phyloP scores from a whole-genome alignment of 1,140 invertebrate species.

The Neuroterus valhalla region DNA sequence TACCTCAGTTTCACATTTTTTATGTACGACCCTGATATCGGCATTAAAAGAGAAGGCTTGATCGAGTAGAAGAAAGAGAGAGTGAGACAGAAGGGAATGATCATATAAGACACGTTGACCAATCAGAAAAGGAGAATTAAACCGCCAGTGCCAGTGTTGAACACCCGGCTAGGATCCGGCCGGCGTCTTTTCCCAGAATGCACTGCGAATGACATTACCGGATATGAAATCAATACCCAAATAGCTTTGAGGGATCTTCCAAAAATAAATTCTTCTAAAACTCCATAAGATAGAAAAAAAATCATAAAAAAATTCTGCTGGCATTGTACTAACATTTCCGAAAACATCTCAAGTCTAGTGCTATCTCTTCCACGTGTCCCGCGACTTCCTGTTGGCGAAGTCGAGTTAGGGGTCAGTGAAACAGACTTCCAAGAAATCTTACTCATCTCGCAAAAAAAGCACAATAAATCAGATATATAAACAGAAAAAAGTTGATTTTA shows the following conservation, averaged over 20 bases:
- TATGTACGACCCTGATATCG: background rate
- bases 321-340: no score
- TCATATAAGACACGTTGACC: background rate
- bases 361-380: background rate
- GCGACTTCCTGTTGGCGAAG: background rate
- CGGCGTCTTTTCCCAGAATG: background rate
- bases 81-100: background rate
- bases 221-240: conserved; percentile 22
- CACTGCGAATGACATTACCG: background rate
- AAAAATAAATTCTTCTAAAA: no score
- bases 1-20: no score
- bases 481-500: no score
- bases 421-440: background rate
- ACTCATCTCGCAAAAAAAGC: no score
- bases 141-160: background rate
- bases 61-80: background rate
- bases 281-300: background rate
- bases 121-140: conserved; percentile 5
- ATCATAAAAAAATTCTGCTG: no score
- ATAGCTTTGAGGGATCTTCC: background rate
- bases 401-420: background rate
- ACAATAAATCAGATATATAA: no score
- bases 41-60: background rate
- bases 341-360: no score
- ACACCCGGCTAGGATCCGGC: no score